phyloP scores from a whole-genome alignment of 2,797 vertebrate species.

The Aythya fuligula region DNA sequence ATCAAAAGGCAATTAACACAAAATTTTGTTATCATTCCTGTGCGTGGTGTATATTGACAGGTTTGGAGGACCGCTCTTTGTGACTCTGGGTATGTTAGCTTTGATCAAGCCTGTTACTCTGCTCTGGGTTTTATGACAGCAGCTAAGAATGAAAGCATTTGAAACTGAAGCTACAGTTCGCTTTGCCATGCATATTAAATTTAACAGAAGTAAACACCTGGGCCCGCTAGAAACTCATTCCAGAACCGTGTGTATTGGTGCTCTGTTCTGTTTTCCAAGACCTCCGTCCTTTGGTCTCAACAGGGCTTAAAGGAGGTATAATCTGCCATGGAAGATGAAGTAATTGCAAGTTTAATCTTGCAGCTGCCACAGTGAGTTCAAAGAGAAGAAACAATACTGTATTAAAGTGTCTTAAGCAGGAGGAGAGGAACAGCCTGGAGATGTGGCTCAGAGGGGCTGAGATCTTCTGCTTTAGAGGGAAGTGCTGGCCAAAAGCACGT shows the following conservation, averaged over 20 bases:
- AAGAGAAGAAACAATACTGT: background rate
- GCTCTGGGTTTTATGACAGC: background rate
- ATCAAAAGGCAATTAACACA: conserved; percentile 41
- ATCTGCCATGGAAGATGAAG: background rate
- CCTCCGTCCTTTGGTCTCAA: background rate
- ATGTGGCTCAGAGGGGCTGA: background rate
- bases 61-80: background rate
- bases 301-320: background rate
- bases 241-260: background rate
- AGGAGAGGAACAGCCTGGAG: background rate
- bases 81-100: background rate
- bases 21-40: background rate
- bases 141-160: background rate
- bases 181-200: background rate
- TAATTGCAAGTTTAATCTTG: background rate
- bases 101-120: conserved; percentile 30
- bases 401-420: background rate
- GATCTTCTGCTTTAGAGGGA: background rate
- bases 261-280: background rate
- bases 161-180: background rate
- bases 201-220: background rate
- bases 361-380: background rate
- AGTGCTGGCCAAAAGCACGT: background rate
- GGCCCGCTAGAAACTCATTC: background rate
- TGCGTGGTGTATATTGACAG: accelerated